Conservation (phyloP, 2,888 invertebrate species). For the Drosophila prolongata region DNA sequence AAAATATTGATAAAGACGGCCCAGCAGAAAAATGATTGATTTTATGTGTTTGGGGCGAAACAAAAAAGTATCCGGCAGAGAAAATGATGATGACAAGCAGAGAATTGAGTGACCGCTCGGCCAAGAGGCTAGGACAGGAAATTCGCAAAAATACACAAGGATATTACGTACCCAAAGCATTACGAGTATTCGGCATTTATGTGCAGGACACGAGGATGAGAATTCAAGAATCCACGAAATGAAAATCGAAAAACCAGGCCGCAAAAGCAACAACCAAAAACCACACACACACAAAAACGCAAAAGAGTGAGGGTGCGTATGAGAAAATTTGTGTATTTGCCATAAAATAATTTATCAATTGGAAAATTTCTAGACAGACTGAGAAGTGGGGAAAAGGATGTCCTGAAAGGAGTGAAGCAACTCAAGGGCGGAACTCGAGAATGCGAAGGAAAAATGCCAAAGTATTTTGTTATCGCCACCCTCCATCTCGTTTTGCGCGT, state of each 20-base stretch:
- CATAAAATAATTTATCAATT: conserved; percentile 81
- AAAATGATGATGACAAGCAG: conserved; percentile 22
- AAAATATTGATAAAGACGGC: conserved; percentile 25
- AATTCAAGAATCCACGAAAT: conserved; percentile 16
- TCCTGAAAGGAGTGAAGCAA: conserved; percentile 12
- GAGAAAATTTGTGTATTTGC: conserved; percentile 78
- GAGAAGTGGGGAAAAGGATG: not conserved
- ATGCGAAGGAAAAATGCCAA: conserved; percentile 64
- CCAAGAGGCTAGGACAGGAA: conserved; percentile 60
- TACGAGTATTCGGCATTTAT: conserved; percentile 27
- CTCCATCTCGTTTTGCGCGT: conserved; percentile 35
- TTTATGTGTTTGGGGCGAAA: conserved; percentile 68
- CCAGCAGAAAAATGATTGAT: conserved; percentile 75
- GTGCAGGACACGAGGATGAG: conserved; percentile 26
- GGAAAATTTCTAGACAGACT: conserved; percentile 69
- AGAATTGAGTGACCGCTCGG: conserved; percentile 29
- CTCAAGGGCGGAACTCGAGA: conserved; percentile 20
- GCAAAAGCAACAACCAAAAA: conserved; percentile 23
- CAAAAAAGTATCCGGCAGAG: conserved; percentile 3
- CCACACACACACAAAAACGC: conserved; percentile 16
- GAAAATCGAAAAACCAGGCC: conserved; percentile 34
- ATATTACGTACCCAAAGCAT: conserved; percentile 61
- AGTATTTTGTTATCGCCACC: conserved; percentile 56
- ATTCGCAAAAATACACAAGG: conserved; percentile 65
- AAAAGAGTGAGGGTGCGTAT: conserved; percentile 53